phyloP scores from a whole-genome alignment of 2,113 vertebrate species.

The Aptenodytes patagonicus region DNA sequence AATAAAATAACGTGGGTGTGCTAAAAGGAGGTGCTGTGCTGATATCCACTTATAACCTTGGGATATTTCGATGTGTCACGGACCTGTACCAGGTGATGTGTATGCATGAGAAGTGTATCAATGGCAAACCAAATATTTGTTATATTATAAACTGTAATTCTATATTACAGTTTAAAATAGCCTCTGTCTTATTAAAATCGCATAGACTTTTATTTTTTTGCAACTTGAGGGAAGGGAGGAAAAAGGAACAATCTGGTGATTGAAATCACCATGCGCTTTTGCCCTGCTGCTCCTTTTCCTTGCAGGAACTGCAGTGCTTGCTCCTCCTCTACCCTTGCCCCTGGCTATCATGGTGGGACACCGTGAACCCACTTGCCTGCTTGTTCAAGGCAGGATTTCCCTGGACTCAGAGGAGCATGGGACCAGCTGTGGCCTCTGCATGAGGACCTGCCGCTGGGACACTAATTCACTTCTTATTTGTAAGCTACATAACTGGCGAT shows the following conservation, averaged over 20 bases:
- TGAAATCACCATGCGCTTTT: not conserved
- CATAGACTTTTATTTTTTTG: not conserved
- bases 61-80: not conserved
- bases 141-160: not conserved
- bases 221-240: not conserved
- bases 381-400: not conserved
- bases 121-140: not conserved
- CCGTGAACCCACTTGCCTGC: fast-evolving
- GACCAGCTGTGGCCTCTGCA: not conserved
- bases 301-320: fast-evolving
- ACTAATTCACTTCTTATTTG: not conserved
- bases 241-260: not conserved
- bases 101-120: not conserved
- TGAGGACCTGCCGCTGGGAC: not conserved
- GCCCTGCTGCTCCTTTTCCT: not conserved
- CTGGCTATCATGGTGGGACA: not conserved
- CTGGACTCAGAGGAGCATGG: not conserved
- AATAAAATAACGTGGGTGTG: fast-evolving
- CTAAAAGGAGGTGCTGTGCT: not conserved
- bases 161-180: not conserved
- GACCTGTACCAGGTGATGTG: too few species aligned
- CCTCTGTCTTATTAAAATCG: not conserved
- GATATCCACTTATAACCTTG: not conserved
- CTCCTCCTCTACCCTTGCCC: not conserved
- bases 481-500: not conserved